Evolutionary conservation across 2,797 vertebrate genomes (phyloP).

Genomic region (Austrolebias charrua): DNA sequence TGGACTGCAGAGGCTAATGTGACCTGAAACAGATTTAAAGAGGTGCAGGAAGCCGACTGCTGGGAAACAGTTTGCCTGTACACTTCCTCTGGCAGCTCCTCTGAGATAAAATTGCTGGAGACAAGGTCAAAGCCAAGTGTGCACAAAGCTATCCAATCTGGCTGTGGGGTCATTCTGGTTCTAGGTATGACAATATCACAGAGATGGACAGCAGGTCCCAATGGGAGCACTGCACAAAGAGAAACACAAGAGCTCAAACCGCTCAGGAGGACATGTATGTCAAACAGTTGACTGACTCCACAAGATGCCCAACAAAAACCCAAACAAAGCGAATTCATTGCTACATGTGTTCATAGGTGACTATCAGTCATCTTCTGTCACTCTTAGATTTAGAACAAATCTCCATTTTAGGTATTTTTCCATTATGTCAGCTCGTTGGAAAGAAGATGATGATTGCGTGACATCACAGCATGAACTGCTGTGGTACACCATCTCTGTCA

Average conservation of each 20-base stretch:
- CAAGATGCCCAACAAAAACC: conserved; percentile 14
- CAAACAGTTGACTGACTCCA: conserved; percentile 40
- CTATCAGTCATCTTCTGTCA: conserved; percentile 23
- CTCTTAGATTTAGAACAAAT: conserved; percentile 33
- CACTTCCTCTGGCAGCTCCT: conserved; percentile 60
- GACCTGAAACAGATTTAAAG: conserved; percentile 55
- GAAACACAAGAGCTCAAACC: conserved; percentile 27
- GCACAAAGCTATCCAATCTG: conserved; percentile 63
- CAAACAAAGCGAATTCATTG: conserved; percentile 26
- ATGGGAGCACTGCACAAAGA: conserved; percentile 33
- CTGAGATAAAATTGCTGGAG: conserved; percentile 60
- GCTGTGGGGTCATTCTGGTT: conserved; percentile 47
- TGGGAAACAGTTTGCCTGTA: conserved; percentile 52
- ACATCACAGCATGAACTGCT: conserved; percentile 63
- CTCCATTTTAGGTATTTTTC: conserved; percentile 30
- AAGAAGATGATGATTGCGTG: conserved; percentile 44
- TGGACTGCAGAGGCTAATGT: conserved; percentile 34
- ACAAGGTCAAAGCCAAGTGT: conserved; percentile 72
- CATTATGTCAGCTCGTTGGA: conserved; percentile 51
- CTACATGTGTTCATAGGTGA: conserved; percentile 12
- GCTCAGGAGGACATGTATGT: conserved; percentile 27
- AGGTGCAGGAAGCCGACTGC: conserved; percentile 32
- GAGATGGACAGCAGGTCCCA: conserved; percentile 48
- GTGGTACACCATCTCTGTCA: conserved; percentile 68
- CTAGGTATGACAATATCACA: conserved; percentile 65